Evolutionary conservation across 2,113 vertebrate genomes (phyloP).

Genomic region (Patagioenas fasciata): DNA sequence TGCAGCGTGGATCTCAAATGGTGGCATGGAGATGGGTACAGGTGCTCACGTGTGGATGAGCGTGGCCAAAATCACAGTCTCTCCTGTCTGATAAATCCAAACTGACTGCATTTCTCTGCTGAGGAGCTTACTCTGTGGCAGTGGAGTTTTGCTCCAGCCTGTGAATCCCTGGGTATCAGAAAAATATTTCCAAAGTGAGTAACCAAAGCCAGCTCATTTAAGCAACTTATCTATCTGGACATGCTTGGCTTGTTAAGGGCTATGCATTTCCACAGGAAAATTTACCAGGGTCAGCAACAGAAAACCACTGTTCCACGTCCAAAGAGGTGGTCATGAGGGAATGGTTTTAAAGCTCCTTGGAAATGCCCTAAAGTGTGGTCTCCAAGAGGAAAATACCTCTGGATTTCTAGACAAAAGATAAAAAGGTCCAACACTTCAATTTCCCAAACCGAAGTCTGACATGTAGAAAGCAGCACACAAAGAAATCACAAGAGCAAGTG

Average conservation of each 20-base stretch:
- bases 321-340: background rate
- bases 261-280: background rate
- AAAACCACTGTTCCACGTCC: background rate
- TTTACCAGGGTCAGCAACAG: background rate
- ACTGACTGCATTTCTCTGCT: fast-evolving
- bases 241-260: background rate
- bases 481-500: background rate
- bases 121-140: background rate
- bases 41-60: fast-evolving
- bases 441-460: background rate
- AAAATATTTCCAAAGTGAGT: background rate
- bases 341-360: background rate
- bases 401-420: background rate
- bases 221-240: background rate
- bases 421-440: background rate
- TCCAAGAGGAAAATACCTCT: background rate
- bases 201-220: background rate
- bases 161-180: background rate
- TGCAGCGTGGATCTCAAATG: fast-evolving
- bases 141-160: background rate
- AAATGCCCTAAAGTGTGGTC: background rate
- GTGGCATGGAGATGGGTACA: fast-evolving
- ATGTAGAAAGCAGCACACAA: background rate
- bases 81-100: background rate
- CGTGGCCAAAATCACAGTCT: background rate